Evolutionary conservation across 2,888 invertebrate species (phyloP), one percentile per base, ranked within the genome.

Genomic region (Noctua pronuba): DNA sequence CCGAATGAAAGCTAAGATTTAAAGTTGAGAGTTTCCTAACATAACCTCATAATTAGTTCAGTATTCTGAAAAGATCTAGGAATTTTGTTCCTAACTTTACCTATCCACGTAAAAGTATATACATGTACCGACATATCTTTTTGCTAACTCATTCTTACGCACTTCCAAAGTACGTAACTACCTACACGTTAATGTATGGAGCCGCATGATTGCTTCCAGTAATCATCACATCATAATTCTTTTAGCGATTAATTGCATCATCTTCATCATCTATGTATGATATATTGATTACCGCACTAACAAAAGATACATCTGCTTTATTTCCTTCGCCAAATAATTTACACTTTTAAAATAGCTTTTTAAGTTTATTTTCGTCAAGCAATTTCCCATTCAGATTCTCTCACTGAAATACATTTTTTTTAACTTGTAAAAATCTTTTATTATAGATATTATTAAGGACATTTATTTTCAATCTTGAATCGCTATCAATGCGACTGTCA

Each of bases 231-330:
- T 70, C 82, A 67, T 82, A 62, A 71, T 71, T 84, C 66, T 67
- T 62, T 62, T 31, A 70, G 13, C 49, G 64, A 81, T 75, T 74
- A 67, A 86, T 83, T 0, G 58, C 60, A 58, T 49, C n/a, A 76
- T 71, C 64, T 84, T 52, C 69, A 84, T 84, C 81, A 77, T 75
- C 24, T 16, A 10, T 44, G 28, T 44, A 67, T 75, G 71, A 83
- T 71, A 46, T 69, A 85, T 80, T 76, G 52, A 75, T 77, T 41
- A 79, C 24, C 31, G 13, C n/a, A 64, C 66, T 28, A 70, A 58
- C 67, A 49, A 24, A 41, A n/a, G 13, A 49, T 68, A 73, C 68
- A 77, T 75, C 88, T 85, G 79, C 55, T 82, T 72, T 55, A 73
- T 77, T 77, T 85, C 68, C 0, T 67, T 73, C 35, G n/a, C 1